Base-by-base conservation (phyloP, 1,140 invertebrate species). In the Drosophila yakuba region DNA sequence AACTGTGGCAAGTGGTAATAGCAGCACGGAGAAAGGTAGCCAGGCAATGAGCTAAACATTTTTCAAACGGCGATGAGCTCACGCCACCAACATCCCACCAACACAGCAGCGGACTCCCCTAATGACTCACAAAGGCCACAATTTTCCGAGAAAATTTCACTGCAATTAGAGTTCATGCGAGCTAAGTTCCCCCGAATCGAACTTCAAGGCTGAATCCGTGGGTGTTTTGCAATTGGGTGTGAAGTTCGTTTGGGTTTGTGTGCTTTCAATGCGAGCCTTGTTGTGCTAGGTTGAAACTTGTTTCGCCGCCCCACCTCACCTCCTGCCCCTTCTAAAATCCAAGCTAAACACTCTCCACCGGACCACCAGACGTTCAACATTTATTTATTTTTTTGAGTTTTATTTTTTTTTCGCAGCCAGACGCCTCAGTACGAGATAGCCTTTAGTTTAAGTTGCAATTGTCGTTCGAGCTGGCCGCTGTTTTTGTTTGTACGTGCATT, bases 91-190 rank as follows among this genome's bases (percentile, higher is more conserved):
- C 35, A 36, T 10, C 8, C 12, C n/a, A n/a, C 36, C 12, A 11
- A 7, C 17, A 39, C 17, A 39, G 32, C 6, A 20, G 15, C 36
- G 15, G 11, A 11, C 41, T 1, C 35, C 12, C 35, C 12, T 38
- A 57, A 67, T 88, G 82, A 85, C 52, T 85, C 74, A 85, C 75
- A 38, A 58, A 67, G 82, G 79, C 82, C 68, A 79, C 83, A 82
- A 72, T 71, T 79, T 80, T 55, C 20, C 54, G 61, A 35, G 63
- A 84, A 77, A 79, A 56, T 66, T 62, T 48, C 44, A 74, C 67
- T 85, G 78, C 83, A 85, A 88, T 82, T 85, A 86, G 83, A 71
- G 61, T 74, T 47, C 36, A 55, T 41, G 44, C 74, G 73, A 50
- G 43, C 54, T 62, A 69, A 64, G 43, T 75, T 54, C 36, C 23